phyloP scores from a whole-genome alignment of 2,888 invertebrate species.

The Chaitophorus viminalis region DNA sequence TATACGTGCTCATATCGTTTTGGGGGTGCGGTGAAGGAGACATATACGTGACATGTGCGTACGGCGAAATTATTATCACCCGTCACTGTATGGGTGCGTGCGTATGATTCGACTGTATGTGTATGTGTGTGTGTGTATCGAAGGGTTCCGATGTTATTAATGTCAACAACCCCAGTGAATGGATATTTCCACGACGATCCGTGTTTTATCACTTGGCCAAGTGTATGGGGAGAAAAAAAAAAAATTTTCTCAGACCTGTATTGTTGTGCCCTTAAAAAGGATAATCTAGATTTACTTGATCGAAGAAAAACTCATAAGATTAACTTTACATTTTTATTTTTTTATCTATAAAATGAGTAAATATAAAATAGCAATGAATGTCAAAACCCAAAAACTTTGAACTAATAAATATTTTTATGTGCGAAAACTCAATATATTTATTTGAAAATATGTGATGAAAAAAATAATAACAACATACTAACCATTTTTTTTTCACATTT shows the following conservation, averaged over 20 bases:
- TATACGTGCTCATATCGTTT: neutral
- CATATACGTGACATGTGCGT: constrained; percentile 53
- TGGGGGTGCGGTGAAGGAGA: constrained; percentile 12
- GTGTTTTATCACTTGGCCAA: constrained; percentile 51
- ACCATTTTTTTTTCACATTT: neutral
- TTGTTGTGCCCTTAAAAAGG: constrained; percentile 29
- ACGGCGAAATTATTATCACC: constrained; percentile 56
- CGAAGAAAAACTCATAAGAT: constrained; percentile 9
- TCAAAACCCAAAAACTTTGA: constrained; percentile 11
- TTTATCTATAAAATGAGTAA: constrained; percentile 21
- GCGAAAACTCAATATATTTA: neutral
- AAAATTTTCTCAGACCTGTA: constrained; percentile 15
- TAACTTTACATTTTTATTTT: constrained; percentile 23
- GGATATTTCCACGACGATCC: constrained; percentile 46
- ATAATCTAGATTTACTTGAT: constrained; percentile 58
- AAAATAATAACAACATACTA: neutral
- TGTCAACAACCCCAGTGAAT: constrained; percentile 59
- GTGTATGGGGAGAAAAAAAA: constrained; percentile 6
- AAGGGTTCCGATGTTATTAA: constrained; percentile 57
- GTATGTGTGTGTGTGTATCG: neutral
- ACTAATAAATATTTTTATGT: constrained; percentile 31
- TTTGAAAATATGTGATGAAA: constrained; percentile 14
- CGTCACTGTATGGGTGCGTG: neutral
- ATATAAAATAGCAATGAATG: constrained; percentile 37
- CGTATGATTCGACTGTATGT: neutral